These are phyloP conservation scores for Lagocephalus sceleratus DNA, from an alignment of 2,797 vertebrate species.

Conservation along the genomic window DNA sequence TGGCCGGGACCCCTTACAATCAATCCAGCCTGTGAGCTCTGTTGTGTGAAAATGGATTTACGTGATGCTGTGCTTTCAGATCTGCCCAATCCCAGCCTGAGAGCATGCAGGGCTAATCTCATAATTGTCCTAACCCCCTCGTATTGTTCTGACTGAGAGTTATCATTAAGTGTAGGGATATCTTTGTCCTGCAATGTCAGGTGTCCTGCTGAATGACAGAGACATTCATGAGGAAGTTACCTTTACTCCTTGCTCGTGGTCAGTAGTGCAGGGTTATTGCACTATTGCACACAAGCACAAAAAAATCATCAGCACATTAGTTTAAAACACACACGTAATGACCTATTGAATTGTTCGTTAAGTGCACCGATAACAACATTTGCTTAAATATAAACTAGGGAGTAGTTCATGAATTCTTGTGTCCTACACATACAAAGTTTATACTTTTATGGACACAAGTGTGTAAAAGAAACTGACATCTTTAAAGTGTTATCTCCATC, in stretches of 20 bases:
- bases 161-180: slow-evolving; percentile 73
- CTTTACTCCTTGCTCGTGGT: slow-evolving; percentile 21
- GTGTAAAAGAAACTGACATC: slow-evolving; percentile 58
- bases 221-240: slow-evolving; percentile 38
- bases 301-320: slow-evolving; percentile 12
- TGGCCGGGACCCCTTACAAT: slow-evolving; percentile 78
- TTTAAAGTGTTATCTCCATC: slow-evolving; percentile 81
- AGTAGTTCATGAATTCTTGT: too few relatives aligned
- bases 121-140: slow-evolving; percentile 83
- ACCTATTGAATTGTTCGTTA: not conserved
- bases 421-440: not conserved
- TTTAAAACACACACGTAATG: not conserved
- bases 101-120: slow-evolving; percentile 84
- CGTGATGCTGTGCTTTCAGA: slow-evolving; percentile 80
- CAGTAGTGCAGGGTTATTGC: not conserved
- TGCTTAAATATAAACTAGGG: too few relatives aligned
- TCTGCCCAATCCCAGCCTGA: slow-evolving; percentile 77
- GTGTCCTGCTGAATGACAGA: slow-evolving; percentile 71
- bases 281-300: not conserved
- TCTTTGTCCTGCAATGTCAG: slow-evolving; percentile 79
- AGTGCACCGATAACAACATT: not conserved
- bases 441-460: slow-evolving; percentile 10
- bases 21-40: slow-evolving; percentile 74
- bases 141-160: slow-evolving; percentile 79
- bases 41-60: slow-evolving; percentile 79